Base-by-base conservation (phyloP, 2,113 vertebrate genomes). In the Callochromis pleurospilus region DNA sequence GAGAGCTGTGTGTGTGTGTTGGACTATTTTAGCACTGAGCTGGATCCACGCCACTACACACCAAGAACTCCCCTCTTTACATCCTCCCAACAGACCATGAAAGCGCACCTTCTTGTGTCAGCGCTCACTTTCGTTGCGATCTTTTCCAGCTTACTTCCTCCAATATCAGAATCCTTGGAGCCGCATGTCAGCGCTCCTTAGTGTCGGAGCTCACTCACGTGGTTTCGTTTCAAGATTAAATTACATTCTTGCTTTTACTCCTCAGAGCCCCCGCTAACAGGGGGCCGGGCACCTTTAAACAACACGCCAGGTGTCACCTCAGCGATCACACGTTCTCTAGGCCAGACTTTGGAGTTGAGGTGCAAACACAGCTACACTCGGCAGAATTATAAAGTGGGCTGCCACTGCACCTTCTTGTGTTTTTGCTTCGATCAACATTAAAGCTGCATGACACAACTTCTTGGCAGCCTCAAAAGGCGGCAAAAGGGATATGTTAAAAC, bases 1-100 rank as follows among this genome's bases (percentile, higher is more conserved):
- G 87, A 89, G 83, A 91, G 85, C 75, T 3, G 29, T 60, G 58
- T 21, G 58, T 60, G 31, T 62, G 26, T 77, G 26, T 33, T 13
- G 4, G 86, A 85, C 77, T 79, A 45, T 83, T 93, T 94, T 85
- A 88, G 62, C 68, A 54, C 81, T 51, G 82, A 84, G 56, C 77
- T 73, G 19, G 77, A 91, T 81, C 81, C 83, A 77, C 60, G 3
- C 42, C 29, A 42, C 83, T 75, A 56, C 80, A 83, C 80, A 80
- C 75, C 17, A 26, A 70, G 58, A 36, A 79, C 65, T 86, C 33
- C 5, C 21, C 29, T 15, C 73, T 68, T 56, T 24, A 38, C 83
- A 68, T 51, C 79, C 81, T 70, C 54, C 62, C 85, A 81, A 62
- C 51, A 68, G 77, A 55, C 80, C 40, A 33, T 47, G 49, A 84